phyloP scores from a whole-genome alignment of 2,888 invertebrate genomes.

The Acleris literana region DNA sequence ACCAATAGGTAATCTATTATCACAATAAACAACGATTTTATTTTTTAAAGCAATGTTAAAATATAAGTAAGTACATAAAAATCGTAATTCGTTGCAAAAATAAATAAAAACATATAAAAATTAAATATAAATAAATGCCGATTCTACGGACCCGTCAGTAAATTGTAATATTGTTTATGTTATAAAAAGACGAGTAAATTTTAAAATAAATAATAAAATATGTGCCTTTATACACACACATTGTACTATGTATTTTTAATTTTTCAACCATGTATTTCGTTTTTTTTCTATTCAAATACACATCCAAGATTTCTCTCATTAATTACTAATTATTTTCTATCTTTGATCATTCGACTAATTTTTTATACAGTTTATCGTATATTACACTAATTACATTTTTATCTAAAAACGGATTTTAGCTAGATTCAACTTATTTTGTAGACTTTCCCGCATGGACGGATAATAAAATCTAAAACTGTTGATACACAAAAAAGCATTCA shows the following conservation, averaged over 20 bases:
- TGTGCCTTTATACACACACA: neutral
- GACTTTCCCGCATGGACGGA: conserved; percentile 77
- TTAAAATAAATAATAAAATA: neutral
- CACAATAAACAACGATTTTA: conserved; percentile 53
- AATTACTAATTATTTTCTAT: conserved; percentile 22
- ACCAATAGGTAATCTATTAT: conserved; percentile 44
- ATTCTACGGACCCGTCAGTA: conserved; percentile 52
- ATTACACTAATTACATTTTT: conserved; percentile 56
- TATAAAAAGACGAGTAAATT: neutral
- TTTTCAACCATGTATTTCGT: no score
- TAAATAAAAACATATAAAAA: conserved; percentile 45
- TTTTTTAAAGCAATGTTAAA: conserved; percentile 49
- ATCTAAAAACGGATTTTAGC: conserved; percentile 58
- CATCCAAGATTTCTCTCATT: neutral
- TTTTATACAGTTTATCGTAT: conserved; percentile 41
- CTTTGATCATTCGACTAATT: conserved; percentile 33
- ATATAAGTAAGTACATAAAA: conserved; percentile 42
- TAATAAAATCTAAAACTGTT: conserved; percentile 63
- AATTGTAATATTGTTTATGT: no score
- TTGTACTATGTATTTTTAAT: neutral
- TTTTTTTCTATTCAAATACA: no score
- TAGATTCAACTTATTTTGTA: conserved; percentile 60
- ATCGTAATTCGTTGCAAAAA: conserved; percentile 55
- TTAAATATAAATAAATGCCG: conserved; percentile 62
- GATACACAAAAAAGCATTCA: conserved; percentile 42